A percentile compares a stretch with the other conserved stretches of the same genome.
phyloP scores from a whole-genome alignment of 2,888 invertebrate genomes.

The Copidosoma aretas region DNA sequence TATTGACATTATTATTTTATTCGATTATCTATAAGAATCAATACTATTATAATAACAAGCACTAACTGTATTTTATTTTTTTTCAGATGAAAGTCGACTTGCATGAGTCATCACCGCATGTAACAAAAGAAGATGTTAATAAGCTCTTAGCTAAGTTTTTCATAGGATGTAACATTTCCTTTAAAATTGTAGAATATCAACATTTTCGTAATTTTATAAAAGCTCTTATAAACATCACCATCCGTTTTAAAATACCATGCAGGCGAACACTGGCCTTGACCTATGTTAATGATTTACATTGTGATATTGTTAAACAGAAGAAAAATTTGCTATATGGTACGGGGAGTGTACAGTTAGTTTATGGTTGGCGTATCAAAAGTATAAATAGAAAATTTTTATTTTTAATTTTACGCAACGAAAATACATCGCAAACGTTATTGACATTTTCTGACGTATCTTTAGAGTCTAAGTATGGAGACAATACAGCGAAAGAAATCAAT shows the following conservation, averaged over 20 bases:
- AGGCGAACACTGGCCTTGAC: not conserved
- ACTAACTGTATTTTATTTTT: too few species aligned
- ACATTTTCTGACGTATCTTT: not conserved
- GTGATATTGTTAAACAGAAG: not conserved
- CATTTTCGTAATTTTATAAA: too few species aligned
- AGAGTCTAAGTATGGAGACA: not conserved
- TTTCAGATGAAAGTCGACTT: too few species aligned
- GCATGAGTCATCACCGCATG: too few species aligned
- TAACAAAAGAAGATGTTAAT: too few species aligned
- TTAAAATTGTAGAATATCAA: too few species aligned
- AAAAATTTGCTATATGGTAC: not conserved
- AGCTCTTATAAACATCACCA: too few species aligned
- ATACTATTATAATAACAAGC: too few species aligned
- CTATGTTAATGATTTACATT: not conserved
- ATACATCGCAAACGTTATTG: not conserved
- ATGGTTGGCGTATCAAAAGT: not conserved
- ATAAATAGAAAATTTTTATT: not conserved
- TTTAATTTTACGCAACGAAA: not conserved
- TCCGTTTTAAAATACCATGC: not conserved
- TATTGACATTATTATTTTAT: too few species aligned
- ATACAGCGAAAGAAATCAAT: not conserved
- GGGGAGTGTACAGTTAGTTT: not conserved
- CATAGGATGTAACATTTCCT: too few species aligned
- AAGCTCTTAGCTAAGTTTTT: too few species aligned
- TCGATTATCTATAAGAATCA: too few species aligned